Percentiles rank a stretch among this genome's conserved stretches.
phyloP scores from a whole-genome alignment of 2,888 invertebrate genomes.

The Lacanobia oleracea region DNA sequence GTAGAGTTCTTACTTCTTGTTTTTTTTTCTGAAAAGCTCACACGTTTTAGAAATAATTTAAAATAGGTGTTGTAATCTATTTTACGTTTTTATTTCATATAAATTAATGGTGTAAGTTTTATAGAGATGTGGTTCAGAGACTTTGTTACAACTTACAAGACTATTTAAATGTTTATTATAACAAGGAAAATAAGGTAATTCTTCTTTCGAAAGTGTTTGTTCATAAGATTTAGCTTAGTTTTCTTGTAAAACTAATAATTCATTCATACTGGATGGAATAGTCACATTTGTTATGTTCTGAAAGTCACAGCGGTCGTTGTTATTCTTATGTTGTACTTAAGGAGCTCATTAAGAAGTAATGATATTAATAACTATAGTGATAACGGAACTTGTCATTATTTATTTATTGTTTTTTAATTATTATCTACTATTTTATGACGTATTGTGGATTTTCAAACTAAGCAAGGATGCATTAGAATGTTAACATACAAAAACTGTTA shows the following conservation, averaged over 20 bases:
- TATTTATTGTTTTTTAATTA: slow-evolving; percentile 18
- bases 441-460: neutral
- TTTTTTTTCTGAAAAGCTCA: neutral
- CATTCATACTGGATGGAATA: neutral
- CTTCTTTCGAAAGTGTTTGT: too few species aligned
- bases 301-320: neutral
- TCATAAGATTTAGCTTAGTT: neutral
- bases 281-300: neutral
- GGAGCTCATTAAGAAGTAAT: slow-evolving; percentile 21
- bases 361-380: slow-evolving; percentile 21
- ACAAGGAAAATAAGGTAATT: neutral
- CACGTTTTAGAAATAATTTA: slow-evolving; percentile 8
- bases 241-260: neutral
- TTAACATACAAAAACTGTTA: neutral
- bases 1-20: neutral
- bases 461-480: neutral
- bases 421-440: neutral
- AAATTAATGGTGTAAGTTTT: neutral
- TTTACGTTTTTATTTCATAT: slow-evolving; percentile 19
- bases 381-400: slow-evolving; percentile 21
- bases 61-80: slow-evolving; percentile 42
- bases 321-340: slow-evolving; percentile 20
- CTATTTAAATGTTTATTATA: neutral
- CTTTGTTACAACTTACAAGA: neutral
- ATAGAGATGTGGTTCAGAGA: neutral